Evolutionary conservation across 1,140 invertebrate species (phyloP).

Genomic region (Penaeus vannamei): DNA sequence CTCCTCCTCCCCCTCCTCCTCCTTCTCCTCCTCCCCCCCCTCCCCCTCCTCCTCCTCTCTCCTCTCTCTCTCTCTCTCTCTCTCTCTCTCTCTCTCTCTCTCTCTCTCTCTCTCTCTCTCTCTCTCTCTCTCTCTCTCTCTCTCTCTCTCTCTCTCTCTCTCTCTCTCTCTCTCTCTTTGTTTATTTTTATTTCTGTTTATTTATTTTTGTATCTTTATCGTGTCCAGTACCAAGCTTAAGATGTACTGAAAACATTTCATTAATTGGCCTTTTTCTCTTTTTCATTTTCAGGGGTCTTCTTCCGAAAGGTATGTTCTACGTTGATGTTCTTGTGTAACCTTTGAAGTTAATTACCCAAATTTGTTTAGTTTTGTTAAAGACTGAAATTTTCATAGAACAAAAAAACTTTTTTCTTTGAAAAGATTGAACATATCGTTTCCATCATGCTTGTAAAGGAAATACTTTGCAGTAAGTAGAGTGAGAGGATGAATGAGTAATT

Average conservation of each 20-base stretch:
- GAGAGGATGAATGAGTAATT: too few relatives aligned
- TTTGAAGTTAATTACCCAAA: not conserved
- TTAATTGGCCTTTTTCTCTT: not conserved
- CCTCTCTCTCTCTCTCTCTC: slow-evolving; percentile 8
- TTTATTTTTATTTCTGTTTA: slow-evolving; percentile 19
- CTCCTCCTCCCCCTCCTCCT: too few relatives aligned
- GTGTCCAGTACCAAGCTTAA: not conserved
- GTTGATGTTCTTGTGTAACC: not conserved
- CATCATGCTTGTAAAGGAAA: too few relatives aligned
- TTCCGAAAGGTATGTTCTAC: slow-evolving; percentile 31
- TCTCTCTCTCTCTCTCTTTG: slow-evolving; percentile 36
- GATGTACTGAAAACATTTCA: too few relatives aligned
- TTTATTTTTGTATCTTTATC: slow-evolving; percentile 23
- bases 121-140: slow-evolving; percentile 38
- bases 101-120: slow-evolving; percentile 34
- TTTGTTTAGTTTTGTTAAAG: not conserved
- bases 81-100: slow-evolving; percentile 25
- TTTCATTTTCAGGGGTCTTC: slow-evolving; percentile 41
- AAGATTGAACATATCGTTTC: too few relatives aligned
- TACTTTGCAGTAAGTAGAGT: too few relatives aligned
- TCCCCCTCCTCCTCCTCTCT: not conserved
- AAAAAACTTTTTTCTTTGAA: too few relatives aligned
- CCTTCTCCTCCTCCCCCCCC: too few relatives aligned
- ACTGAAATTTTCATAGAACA: not conserved
- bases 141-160: slow-evolving; percentile 38